Evolutionary conservation across 1,140 invertebrate species (phyloP).

Genomic region (Sarcophaga peregrina): DNA sequence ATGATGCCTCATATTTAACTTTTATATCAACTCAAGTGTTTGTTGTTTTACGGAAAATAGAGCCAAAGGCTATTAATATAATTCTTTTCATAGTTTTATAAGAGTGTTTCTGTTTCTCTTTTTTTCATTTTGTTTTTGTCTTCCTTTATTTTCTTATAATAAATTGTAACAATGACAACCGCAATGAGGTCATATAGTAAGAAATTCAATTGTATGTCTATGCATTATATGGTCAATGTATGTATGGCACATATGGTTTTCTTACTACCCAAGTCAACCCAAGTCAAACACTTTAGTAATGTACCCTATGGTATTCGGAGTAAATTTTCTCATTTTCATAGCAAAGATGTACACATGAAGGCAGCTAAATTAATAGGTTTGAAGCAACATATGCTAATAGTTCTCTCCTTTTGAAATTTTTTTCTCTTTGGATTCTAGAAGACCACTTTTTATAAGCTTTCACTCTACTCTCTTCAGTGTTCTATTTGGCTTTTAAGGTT

Average conservation of each 20-base stretch:
- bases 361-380: not conserved
- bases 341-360: not conserved
- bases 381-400: conserved; percentile 21
- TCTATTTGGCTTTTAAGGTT: conserved; percentile 2
- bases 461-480: not conserved
- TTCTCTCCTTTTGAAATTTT: not conserved
- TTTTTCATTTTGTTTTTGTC: not conserved
- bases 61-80: conserved; percentile 39
- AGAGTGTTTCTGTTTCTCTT: not conserved
- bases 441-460: not conserved
- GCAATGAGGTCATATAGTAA: conserved; percentile 40
- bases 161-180: conserved; percentile 40
- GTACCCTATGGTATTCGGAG: not conserved
- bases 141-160: conserved; percentile 33
- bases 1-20: not conserved
- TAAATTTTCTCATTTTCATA: conserved; percentile 12
- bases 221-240: conserved; percentile 19
- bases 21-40: not conserved
- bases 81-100: not conserved
- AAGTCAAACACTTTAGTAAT: not conserved
- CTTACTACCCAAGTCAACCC: not conserved
- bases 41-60: not conserved
- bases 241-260: not conserved
- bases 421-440: no score
- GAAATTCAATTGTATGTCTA: conserved; percentile 34